These are phyloP conservation scores for Macropis europaea DNA, from an alignment of 2,888 invertebrate species.

Conservation along the genomic window DNA sequence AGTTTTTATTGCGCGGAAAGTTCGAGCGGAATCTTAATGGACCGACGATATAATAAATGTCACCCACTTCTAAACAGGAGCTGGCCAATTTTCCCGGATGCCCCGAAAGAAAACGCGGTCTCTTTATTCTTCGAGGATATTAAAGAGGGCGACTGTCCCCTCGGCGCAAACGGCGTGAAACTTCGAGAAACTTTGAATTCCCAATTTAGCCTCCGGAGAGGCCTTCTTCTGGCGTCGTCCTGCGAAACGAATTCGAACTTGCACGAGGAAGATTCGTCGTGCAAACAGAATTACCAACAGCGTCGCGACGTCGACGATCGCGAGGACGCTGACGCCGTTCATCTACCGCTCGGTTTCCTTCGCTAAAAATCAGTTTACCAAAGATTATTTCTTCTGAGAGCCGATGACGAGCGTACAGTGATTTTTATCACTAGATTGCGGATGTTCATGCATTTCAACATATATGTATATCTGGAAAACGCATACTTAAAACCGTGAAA, in stretches of 20 bases:
- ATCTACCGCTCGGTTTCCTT: conserved; percentile 10
- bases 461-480: too few species aligned
- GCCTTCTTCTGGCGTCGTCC: conserved; percentile 17
- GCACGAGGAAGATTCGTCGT: conserved; percentile 57
- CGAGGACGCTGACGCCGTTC: conserved; percentile 11
- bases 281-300: conserved; percentile 67
- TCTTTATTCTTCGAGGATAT: conserved; percentile 4
- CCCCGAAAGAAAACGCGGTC: conserved; percentile 15
- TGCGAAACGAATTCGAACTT: conserved; percentile 57
- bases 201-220: conserved; percentile 48
- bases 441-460: too few species aligned
- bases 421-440: too few species aligned
- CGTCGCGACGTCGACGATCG: conserved; percentile 18
- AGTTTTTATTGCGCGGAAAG: too few species aligned
- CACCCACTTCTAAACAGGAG: too few species aligned
- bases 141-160: conserved; percentile 19
- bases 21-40: too few species aligned
- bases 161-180: conserved; percentile 31
- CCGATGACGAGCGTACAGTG: too few species aligned
- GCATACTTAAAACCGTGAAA: too few species aligned
- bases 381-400: too few species aligned
- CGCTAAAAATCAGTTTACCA: too few species aligned
- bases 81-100: too few species aligned
- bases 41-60: too few species aligned
- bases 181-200: conserved; percentile 57